Conservation (phyloP, 2,888 invertebrate genomes). For the Apotomis betuletana region DNA sequence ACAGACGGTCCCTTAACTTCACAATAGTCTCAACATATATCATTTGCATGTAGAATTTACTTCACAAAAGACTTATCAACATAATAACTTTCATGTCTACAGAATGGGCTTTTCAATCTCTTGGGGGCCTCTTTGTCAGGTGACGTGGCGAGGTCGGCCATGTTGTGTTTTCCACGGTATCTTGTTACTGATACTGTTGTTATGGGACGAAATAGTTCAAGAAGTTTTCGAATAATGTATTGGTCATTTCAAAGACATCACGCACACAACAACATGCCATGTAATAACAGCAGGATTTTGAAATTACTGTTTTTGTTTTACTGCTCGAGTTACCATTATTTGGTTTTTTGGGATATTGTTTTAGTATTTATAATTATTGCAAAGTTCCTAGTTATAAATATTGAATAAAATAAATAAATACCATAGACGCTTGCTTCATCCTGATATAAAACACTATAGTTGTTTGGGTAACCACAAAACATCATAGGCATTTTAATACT, state of each 20-base stretch:
- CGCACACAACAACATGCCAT: too few relatives aligned
- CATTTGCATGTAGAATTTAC: conserved; percentile 27
- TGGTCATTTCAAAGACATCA: neutral
- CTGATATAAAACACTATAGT: too few relatives aligned
- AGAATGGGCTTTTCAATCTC: conserved; percentile 39
- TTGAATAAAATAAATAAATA: too few relatives aligned
- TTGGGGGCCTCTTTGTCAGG: conserved; percentile 30
- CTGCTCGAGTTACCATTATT: too few relatives aligned
- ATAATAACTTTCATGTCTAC: conserved; percentile 39
- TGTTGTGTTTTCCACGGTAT: conserved; percentile 24
- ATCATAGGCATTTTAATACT: too few relatives aligned
- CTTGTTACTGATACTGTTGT: conserved; percentile 11
- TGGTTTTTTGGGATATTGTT: too few relatives aligned
- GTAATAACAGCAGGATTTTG: too few relatives aligned
- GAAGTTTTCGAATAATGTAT: conserved; percentile 12
- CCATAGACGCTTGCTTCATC: too few relatives aligned
- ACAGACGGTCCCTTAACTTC: conserved; percentile 3
- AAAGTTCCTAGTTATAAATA: too few relatives aligned
- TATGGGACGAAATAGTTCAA: conserved; percentile 15
- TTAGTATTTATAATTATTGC: too few relatives aligned
- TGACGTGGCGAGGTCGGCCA: conserved; percentile 25
- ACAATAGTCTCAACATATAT: conserved; percentile 26
- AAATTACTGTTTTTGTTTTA: too few relatives aligned
- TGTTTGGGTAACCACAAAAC: too few relatives aligned
- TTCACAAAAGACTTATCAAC: conserved; percentile 39